Evolutionary conservation across 2,797 vertebrate genomes (phyloP), one percentile per base, ranked within the genome.

Genomic region (Sebastes nivosus): DNA sequence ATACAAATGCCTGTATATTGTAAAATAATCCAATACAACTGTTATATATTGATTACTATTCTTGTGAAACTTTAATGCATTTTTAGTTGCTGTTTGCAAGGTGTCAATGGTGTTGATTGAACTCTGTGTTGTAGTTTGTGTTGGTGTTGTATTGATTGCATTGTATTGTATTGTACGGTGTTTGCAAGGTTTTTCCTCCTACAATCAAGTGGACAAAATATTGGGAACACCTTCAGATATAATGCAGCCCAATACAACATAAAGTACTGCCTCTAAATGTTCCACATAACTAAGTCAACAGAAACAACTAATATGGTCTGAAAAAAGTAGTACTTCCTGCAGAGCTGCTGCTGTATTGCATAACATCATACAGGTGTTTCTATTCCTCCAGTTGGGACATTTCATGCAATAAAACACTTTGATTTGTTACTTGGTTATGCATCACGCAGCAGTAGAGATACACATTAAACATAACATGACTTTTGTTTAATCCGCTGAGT

Each of bases 401-500:
- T 75, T 64, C 4, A 60, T 60, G 55, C 63, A 20, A 24, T 36
- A 42, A 18, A 77, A 42, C 67, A 68, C 27, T 34, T 70, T 54
- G 66, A 74, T 82, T 76, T 85, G 55, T 72, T 38, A 27, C 64
- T 25, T 20, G 34, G 61, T 22, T 60, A 32, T 72, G 34, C 20
- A 59, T 46, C 76, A 79, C 34, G 16, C 24, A 74, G 63, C 42
- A 82, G 59, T 14, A 60, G 65, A 83, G 52, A 84, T 57, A 74
- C 60, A 59, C 29, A 77, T 77, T 72, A 70, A 82, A 55, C 52
- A 71, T 52, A 22, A 57, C 24, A 24, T n/a, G 8, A 52, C 20
- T 74, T 63, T 59, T n/a, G 30, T 52, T 54, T 46, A 55, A 72
- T 80, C 64, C 14, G 87, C 94, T 94, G 92, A 95, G 94, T 72